Evolutionary conservation across 2,888 invertebrate species (phyloP), one percentile per base, ranked within the genome.

Genomic region (Aleiodes alternator): DNA sequence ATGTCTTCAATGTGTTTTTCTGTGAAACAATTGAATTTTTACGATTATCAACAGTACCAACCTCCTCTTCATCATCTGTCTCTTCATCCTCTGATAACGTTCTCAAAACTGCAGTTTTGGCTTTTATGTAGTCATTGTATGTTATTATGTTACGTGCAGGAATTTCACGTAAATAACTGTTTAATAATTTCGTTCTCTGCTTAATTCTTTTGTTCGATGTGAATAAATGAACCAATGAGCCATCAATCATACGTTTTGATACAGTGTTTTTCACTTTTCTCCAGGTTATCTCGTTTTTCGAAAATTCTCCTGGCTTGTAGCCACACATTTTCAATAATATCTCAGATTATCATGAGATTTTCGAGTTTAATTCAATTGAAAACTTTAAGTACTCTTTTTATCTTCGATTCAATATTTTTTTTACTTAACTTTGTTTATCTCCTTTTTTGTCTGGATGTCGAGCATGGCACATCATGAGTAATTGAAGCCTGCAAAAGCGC

Each of bases 141-240:
- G 61, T 56, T 31, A 61, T 78, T 6, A 79, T 11, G 5, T 3
- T 0, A 0, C 57, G 9, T 16, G 16, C 29, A 0, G 78, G 80
- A 11, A 43, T 43, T 16, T 31, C 12, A 31, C 76, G 79, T 5
- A 84, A 64, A 8, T 72, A 56, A 9, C 9, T 4, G 59, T 85
- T 85, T n/a, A 82, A 68, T 29, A 74, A 14, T 72, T 78, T 81
- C 1, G 82, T 82, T 51, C 76, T 78, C 11, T 56, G 78, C 56
- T 43, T 56, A 11, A 84, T 69, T 68, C 56, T 81, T 72, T 56
- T 79, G 5, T 8, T 31, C 23, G 53, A 34, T 5, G 59, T 29
- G 3, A 83, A 74, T 34, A 76, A 76, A 29, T 83, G 81, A 12
- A 69, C 38, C 3, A 80, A 69, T 3, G 80, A 82, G 5, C 31